Evolutionary conservation across 23 tunicate genomes (phyloP).

Genomic region (Styela clava): DNA sequence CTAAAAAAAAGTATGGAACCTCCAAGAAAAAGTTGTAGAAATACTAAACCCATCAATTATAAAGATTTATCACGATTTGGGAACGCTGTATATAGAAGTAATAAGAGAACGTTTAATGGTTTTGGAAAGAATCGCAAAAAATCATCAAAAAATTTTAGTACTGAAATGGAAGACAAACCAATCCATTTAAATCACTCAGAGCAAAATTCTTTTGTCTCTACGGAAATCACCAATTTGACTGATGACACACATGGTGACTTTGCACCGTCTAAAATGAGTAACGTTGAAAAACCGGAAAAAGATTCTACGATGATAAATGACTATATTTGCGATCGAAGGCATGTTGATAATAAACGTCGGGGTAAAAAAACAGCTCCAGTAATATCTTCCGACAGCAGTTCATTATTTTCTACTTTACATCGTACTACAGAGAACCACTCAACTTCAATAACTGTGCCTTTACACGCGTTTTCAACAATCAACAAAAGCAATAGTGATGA

Average conservation of each 20-base stretch:
- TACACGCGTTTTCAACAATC: slow-evolving; percentile 9
- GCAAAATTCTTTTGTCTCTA: no score
- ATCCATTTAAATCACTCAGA: no score
- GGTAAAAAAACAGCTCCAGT: neutral
- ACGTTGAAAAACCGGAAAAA: no score
- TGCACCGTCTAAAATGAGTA: no score
- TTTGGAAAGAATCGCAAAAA: no score
- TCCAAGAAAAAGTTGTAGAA: neutral
- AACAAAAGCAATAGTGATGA: neutral
- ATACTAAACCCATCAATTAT: neutral
- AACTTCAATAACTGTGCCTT: neutral
- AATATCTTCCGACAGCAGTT: neutral
- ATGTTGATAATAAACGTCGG: neutral
- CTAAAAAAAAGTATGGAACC: no score
- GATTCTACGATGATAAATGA: neutral
- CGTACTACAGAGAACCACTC: neutral
- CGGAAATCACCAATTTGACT: no score
- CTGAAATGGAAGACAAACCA: no score
- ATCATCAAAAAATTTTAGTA: no score
- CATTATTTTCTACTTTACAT: slow-evolving; percentile 6
- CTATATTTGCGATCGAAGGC: neutral
- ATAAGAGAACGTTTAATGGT: neutral
- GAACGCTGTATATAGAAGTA: neutral
- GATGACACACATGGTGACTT: no score
- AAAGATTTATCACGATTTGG: neutral